These are phyloP conservation scores for Triplophysa tibetana DNA, from an alignment of 2,113 vertebrate genomes.

Conservation along the genomic window DNA sequence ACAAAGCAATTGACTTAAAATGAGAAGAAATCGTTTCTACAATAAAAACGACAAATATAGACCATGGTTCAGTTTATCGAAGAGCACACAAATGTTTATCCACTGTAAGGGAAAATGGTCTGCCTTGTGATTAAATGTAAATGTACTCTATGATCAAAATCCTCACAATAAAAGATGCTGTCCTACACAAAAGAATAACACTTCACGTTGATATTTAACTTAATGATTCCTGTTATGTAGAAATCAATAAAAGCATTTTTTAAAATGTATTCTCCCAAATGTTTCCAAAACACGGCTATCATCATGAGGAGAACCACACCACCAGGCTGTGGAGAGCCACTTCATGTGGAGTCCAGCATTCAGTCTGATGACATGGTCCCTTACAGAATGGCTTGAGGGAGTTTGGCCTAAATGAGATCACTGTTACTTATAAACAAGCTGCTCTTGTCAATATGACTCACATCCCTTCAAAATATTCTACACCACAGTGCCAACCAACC, in stretches of 20 bases:
- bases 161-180: neutral
- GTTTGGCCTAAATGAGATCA: neutral
- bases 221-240: neutral
- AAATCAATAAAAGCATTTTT: neutral
- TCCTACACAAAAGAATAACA: neutral
- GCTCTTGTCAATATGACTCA: neutral
- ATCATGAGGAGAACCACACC: neutral
- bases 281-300: neutral
- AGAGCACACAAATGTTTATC: too few species aligned
- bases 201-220: neutral
- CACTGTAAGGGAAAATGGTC: too few species aligned
- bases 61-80: too few species aligned
- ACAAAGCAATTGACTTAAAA: neutral
- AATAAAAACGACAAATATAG: neutral
- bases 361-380: neutral
- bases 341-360: neutral
- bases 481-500: neutral
- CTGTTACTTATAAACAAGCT: constrained; percentile 18
- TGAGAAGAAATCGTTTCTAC: neutral
- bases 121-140: too few species aligned
- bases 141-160: too few species aligned
- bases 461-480: neutral
- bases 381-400: neutral
- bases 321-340: neutral
- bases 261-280: too few species aligned